Base-by-base conservation (phyloP, 2,797 vertebrate species). In the Chaunax sp. region DNA sequence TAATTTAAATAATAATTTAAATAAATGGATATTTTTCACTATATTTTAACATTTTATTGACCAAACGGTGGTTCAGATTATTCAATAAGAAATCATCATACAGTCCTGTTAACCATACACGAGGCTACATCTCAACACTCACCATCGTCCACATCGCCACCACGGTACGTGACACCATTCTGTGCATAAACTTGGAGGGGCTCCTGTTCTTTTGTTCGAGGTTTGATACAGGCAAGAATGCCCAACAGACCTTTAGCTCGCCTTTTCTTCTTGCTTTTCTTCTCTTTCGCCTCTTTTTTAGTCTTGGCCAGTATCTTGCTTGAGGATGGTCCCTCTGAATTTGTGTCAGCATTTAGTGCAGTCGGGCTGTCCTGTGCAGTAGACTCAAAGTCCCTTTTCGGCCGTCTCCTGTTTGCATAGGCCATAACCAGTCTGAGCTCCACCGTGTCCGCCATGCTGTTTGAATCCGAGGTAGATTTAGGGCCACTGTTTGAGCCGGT, bases 381-480 rank as follows among this genome's bases (percentile, higher is more conserved):
- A 0, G 18, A 1, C 0, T n/a, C 5, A 3, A 4, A 20, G 7
- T 64, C 67, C 5, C n/a, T 2, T 1, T 0, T 15, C 0, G 78
- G 68, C 1, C 82, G 67, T 0, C 92, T 89, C 59, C 90, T 92
- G 44, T 82, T 51, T 0, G 83, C 64, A 0, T 95, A 98, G 18
- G 87, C 94, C 88, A 85, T 89, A 3, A 98, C 44, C 47, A 98
- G 60, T 41, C 62, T 87, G 81, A 86, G 93, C 82, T 98, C 96
- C 25, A 83, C 16, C 0, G 74, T 80, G 69, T 82, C 75, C 58
- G 55, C 77, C 37, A 80, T 79, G 74, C 20, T 54, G 22, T 45
- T 58, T 0, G 15, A 0, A 7, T 53, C 65, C 0, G 75, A 63
- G 35, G 58, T 13, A 2, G 56, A 1, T 9, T 51, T 4, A 0